phyloP scores from a whole-genome alignment of 2,113 vertebrate species.

The Rhineura floridana region DNA sequence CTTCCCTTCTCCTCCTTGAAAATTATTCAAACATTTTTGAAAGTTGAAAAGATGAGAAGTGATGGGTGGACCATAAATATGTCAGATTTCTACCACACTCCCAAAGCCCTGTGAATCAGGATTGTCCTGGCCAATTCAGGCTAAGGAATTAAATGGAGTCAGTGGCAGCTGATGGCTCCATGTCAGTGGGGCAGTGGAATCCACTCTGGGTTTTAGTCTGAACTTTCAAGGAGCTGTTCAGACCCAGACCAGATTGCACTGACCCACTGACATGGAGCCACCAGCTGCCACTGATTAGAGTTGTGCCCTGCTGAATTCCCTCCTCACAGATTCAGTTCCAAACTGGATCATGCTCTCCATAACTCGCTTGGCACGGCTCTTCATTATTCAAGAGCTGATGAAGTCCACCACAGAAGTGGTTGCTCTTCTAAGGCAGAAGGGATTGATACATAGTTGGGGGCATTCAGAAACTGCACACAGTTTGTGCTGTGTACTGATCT shows the following conservation, averaged over 20 bases:
- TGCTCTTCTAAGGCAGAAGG: background rate
- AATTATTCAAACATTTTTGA: conserved; percentile 33
- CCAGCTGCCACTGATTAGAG: too few relatives aligned
- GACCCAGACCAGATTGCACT: too few relatives aligned
- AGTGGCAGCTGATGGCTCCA: too few relatives aligned
- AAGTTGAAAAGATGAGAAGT: conserved; percentile 1
- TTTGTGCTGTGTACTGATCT: background rate
- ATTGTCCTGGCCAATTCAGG: rapidly evolving
- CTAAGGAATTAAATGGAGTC: background rate
- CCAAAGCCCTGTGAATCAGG: rapidly evolving
- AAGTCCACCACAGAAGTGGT: background rate
- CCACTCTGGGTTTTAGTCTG: too few relatives aligned
- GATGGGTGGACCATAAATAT: conserved; percentile 23
- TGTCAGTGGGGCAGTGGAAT: too few relatives aligned
- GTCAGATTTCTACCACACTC: background rate
- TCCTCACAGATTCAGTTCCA: background rate
- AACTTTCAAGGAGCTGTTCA: too few relatives aligned
- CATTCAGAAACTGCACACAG: background rate
- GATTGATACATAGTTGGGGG: too few relatives aligned
- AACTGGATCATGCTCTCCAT: background rate
- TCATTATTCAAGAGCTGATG: rapidly evolving
- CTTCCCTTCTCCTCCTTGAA: conserved; percentile 16
- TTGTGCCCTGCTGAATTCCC: background rate
- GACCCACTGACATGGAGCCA: too few relatives aligned
- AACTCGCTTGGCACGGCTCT: background rate